Percentiles rank a stretch among this genome's conserved stretches.
phyloP scores from a whole-genome alignment of 2,113 vertebrate genomes.

The Oncorhynchus clarkii region DNA sequence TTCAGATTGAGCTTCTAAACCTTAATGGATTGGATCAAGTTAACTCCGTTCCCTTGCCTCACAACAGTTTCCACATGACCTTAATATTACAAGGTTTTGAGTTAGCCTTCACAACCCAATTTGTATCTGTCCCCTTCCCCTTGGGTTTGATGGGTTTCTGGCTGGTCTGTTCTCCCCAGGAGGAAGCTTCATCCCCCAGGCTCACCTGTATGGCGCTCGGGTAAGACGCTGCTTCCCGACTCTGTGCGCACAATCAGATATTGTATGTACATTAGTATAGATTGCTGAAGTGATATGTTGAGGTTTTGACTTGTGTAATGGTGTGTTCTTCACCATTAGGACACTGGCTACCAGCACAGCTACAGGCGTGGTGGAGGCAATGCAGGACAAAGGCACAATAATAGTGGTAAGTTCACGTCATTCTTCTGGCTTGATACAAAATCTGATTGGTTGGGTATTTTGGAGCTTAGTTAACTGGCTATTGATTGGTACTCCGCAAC shows the following conservation, averaged over 20 bases:
- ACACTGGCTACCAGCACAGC: constrained; percentile 80
- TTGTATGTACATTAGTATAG: not conserved
- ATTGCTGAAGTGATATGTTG: not conserved
- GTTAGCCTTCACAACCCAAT: not conserved
- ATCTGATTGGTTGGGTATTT: not conserved
- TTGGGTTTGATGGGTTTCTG: constrained; percentile 78
- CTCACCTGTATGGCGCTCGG: constrained; percentile 76
- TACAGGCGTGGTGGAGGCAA: constrained; percentile 77
- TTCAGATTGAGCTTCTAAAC: not conserved
- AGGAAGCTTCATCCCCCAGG: constrained; percentile 75
- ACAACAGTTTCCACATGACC: not conserved
- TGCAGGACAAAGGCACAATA: constrained; percentile 66
- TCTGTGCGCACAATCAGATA: not conserved
- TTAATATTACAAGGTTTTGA: not conserved
- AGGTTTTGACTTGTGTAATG: not conserved
- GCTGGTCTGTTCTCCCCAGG: constrained; percentile 69
- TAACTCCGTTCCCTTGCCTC: too few species aligned
- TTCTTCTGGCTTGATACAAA: not conserved
- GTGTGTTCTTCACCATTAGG: constrained; percentile 66
- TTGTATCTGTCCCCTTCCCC: not conserved
- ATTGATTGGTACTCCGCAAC: constrained; percentile 52
- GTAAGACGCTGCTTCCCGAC: constrained; percentile 64
- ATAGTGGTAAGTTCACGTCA: constrained; percentile 70
- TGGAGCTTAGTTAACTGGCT: not conserved
- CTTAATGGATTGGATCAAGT: not conserved